These are phyloP conservation scores for Dicyrtomina minuta DNA, from an alignment of 2,888 invertebrate species.

Conservation along the genomic window DNA sequence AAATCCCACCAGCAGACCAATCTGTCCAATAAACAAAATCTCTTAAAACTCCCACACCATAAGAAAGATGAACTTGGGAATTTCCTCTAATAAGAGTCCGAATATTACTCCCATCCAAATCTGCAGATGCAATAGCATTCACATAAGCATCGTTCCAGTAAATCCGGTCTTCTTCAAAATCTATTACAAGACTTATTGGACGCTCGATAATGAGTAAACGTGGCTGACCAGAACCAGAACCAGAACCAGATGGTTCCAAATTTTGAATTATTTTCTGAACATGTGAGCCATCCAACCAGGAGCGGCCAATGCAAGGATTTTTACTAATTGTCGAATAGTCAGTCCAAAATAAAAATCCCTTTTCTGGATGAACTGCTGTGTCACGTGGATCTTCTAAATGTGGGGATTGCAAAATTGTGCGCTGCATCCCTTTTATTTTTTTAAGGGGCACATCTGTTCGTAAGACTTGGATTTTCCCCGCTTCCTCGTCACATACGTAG, in stretches of 20 bases:
- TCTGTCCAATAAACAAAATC: constrained; percentile 87
- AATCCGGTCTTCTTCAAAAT: constrained; percentile 75
- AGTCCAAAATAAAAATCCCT: constrained; percentile 79
- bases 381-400: constrained; percentile 73
- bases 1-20: constrained; percentile 77
- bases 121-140: constrained; percentile 77
- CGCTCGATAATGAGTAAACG: constrained; percentile 72
- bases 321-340: no score
- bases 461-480: constrained; percentile 78
- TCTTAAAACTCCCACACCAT: constrained; percentile 81
- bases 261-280: constrained; percentile 67
- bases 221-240: no score
- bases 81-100: constrained; percentile 67
- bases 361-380: constrained; percentile 78
- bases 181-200: constrained; percentile 86
- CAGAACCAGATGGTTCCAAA: no score
- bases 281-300: constrained; percentile 75
- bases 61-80: constrained; percentile 68
- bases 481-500: constrained; percentile 74
- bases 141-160: constrained; percentile 85
- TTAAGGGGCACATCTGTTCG: constrained; percentile 65
- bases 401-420: no score
- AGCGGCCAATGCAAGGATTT: constrained; percentile 74
- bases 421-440: constrained; percentile 74
- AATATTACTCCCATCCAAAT: constrained; percentile 69